Base-by-base conservation (phyloP, 2,797 vertebrate species). In the Semotilus atromaculatus region DNA sequence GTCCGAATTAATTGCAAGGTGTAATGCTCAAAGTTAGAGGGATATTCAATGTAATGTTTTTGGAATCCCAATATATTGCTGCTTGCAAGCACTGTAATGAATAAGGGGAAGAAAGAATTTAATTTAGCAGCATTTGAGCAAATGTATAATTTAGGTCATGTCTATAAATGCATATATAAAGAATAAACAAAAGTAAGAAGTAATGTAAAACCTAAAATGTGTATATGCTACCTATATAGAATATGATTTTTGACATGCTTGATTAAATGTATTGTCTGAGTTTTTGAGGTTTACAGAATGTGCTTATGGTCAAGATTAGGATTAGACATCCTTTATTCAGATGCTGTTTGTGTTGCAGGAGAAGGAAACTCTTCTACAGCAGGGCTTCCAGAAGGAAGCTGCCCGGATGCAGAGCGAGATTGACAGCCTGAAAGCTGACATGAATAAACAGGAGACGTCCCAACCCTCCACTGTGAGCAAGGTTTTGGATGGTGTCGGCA, bases 281-380 rank as follows among this genome's bases (percentile, higher is more conserved):
- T 29, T 62, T 62, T 45, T 45, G 43, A 67, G 3, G 18, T 34
- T 67, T 36, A 36, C 64, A 21, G 18, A 36, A 36, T 16, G 26
- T 62, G 13, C 13, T 53, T 34, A 7, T 34, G 45, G 29, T 74
- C 18, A 13, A 53, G 10, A 34, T 53, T 34, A 74, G 5, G 72
- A 77, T 2, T 40, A 26, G 75, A 9, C 5, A 2, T 29, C 26
- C 21, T 60, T 29, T 10, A 60, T 60, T 60, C 53, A 60, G 75
- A 16, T 40, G 21, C 29, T n/a, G 21, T 81, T 34, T 84, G 62
- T 88, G 14, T 87, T 83, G 8, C 73, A 89, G 88, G 88, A 89
- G 45, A 82, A 60, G 1, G 26, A 64, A 31, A 60, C 23, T 81
- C 77, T 87, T 62, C 1, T 83, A 31, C 3, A 75, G 3, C 31